Evolutionary conservation across 2,797 vertebrate species (phyloP).

Genomic region (Eptatretus atami): DNA sequence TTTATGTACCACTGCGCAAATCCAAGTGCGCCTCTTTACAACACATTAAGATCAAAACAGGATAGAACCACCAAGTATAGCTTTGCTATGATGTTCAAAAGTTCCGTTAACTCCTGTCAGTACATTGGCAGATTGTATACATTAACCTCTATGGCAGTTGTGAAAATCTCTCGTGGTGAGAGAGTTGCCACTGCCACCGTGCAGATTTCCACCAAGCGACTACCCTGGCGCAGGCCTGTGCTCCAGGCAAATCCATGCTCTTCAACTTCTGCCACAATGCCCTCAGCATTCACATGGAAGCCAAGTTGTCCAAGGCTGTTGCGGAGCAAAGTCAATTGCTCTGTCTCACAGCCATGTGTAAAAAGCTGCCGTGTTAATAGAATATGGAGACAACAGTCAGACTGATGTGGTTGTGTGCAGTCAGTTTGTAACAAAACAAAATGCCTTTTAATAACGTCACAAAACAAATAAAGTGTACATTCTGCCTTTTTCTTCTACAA

Average conservation of each 20-base stretch:
- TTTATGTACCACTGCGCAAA: too few relatives aligned
- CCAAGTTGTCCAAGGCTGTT: slow-evolving; percentile 72
- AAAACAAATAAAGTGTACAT: neutral
- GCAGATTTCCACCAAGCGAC: slow-evolving; percentile 65
- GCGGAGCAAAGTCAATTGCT: slow-evolving; percentile 62
- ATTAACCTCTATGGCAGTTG: too few relatives aligned
- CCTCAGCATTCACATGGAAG: slow-evolving; percentile 60
- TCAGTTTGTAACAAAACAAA: too few relatives aligned
- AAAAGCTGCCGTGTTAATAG: slow-evolving; percentile 17
- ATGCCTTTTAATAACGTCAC: too few relatives aligned
- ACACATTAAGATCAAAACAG: too few relatives aligned
- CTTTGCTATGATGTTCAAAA: too few relatives aligned
- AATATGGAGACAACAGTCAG: neutral
- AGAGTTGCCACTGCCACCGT: slow-evolving; percentile 63
- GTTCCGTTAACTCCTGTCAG: too few relatives aligned
- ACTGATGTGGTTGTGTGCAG: neutral
- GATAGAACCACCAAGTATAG: too few relatives aligned
- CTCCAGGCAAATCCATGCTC: slow-evolving; percentile 93
- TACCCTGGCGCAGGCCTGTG: slow-evolving; percentile 55
- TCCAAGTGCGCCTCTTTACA: too few relatives aligned
- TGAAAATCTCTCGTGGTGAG: too few relatives aligned
- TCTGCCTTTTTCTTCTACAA: too few relatives aligned
- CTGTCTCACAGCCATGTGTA: slow-evolving; percentile 48
- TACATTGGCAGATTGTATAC: too few relatives aligned
- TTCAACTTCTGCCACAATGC: slow-evolving; percentile 72